Percentiles rank a stretch among this genome's conserved stretches.
phyloP scores from a whole-genome alignment of 35 echinoderm and acorn worm species.

The Patiria miniata region DNA sequence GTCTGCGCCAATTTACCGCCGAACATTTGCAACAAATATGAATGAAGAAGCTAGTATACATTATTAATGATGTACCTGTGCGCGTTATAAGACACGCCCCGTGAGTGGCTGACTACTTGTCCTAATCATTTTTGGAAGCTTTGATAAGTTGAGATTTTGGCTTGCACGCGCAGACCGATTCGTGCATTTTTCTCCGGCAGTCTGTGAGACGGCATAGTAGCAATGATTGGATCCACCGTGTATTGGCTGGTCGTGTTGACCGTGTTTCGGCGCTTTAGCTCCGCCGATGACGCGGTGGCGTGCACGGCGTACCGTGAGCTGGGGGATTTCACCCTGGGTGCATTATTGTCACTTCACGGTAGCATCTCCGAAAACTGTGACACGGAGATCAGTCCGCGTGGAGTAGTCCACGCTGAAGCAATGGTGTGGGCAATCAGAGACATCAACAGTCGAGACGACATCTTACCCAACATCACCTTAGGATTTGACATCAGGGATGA shows the following conservation, averaged over 20 bases:
- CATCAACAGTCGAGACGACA: conserved; percentile 39
- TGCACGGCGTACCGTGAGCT: not conserved
- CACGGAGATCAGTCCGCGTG: conserved; percentile 1
- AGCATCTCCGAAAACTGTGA: not conserved
- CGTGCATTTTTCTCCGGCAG: no score
- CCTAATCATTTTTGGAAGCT: no score
- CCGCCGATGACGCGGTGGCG: not conserved
- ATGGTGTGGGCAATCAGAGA: conserved; percentile 34
- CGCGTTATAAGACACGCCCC: no score
- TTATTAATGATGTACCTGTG: no score
- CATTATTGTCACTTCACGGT: not conserved
- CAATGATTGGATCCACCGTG: no score
- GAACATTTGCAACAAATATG: no score
- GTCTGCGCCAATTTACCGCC: no score
- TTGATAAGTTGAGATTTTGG: no score
- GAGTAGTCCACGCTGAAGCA: conserved; percentile 17
- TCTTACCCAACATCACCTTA: conserved; percentile 36
- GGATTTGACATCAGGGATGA: conserved; percentile 42
- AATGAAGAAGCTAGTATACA: no score
- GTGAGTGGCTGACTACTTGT: no score
- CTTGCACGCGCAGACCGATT: no score
- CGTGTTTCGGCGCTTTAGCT: not conserved
- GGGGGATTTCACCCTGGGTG: not conserved
- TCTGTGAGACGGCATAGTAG: no score
- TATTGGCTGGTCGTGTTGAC: not conserved